A percentile compares a stretch with the other conserved stretches of the same genome.
phyloP scores from a whole-genome alignment of 2,888 invertebrate genomes.

The Ophion costatus region DNA sequence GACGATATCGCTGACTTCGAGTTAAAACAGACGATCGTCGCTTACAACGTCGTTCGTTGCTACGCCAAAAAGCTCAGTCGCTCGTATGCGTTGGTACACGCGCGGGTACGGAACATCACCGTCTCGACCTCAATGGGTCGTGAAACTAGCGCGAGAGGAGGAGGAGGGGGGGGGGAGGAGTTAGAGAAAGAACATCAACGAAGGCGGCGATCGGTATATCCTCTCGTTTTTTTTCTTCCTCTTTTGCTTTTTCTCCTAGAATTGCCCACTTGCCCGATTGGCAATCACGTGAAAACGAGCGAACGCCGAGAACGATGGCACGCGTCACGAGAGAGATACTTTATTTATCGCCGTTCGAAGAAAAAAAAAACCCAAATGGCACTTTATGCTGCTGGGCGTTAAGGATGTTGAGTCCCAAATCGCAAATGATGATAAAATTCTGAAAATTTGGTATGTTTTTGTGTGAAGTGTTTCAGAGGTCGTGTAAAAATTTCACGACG shows the following conservation, averaged over 20 bases:
- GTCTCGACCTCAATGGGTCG: slow-evolving; percentile 9
- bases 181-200: background rate
- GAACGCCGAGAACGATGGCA: background rate
- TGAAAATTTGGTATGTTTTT: too few species aligned
- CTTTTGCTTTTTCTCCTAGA: background rate
- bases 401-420: too few species aligned
- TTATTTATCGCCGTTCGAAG: slow-evolving; percentile 4
- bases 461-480: too few species aligned
- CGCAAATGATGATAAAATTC: too few species aligned
- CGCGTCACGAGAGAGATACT: slow-evolving; percentile 9
- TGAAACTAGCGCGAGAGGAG: slow-evolving; percentile 9
- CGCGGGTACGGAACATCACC: background rate
- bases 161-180: background rate
- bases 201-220: background rate
- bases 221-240: background rate
- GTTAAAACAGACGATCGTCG: background rate
- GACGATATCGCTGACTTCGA: slow-evolving; percentile 27
- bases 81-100: background rate
- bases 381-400: background rate
- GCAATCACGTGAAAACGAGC: slow-evolving; percentile 9
- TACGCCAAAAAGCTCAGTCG: background rate
- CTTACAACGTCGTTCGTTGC: background rate
- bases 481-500: too few species aligned
- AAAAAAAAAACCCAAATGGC: background rate
- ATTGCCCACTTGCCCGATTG: slow-evolving; percentile 36